Conservation (phyloP, 2,888 invertebrate species). For the Nomada fucata region DNA sequence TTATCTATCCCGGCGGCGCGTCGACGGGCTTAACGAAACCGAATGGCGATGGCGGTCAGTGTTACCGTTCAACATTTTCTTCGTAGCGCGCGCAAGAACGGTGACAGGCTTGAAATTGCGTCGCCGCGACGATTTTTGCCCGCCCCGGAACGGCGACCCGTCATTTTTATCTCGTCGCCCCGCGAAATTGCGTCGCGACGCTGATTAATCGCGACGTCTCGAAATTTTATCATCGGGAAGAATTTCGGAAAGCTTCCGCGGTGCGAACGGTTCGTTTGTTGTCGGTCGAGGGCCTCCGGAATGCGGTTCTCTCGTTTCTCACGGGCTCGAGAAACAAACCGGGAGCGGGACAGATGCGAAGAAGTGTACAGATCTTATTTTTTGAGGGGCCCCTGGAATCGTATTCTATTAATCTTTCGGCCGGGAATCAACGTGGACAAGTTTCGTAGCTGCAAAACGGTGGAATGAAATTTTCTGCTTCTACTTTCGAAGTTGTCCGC, state of each 20-base stretch:
- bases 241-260: background rate
- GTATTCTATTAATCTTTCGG: no score
- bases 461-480: no score
- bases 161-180: conserved; percentile 39
- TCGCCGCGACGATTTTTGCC: conserved; percentile 34
- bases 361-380: no score
- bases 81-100: conserved; percentile 39
- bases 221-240: background rate
- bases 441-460: no score
- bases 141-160: background rate
- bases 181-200: conserved; percentile 12
- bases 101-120: conserved; percentile 51
- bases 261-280: background rate
- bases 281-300: background rate
- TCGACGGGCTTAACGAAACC: conserved; percentile 63
- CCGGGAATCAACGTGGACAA: no score
- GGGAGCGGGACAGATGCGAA: no score
- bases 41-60: conserved; percentile 41
- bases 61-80: conserved; percentile 28
- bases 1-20: conserved; percentile 11
- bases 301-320: background rate
- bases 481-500: no score
- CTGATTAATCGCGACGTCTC: background rate
- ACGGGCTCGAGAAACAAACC: no score
- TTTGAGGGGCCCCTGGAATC: no score